Percentiles rank a stretch among this genome's conserved stretches.
Conservation (phyloP, 2,797 vertebrate genomes). For the Xiphophorus birchmanni region DNA sequence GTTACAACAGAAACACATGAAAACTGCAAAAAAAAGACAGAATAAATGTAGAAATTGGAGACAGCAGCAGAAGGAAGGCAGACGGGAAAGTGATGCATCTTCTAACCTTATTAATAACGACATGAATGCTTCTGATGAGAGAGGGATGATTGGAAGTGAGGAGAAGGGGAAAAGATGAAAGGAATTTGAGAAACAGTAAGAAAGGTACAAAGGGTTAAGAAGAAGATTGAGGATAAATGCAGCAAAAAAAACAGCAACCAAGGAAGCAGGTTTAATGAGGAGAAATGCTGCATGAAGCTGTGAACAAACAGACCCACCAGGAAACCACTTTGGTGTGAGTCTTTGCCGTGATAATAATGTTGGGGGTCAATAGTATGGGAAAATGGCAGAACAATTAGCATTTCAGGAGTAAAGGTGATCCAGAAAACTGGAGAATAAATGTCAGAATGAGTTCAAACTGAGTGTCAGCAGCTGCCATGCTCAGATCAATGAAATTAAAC, state of each 20-base stretch:
- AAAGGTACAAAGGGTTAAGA: slow-evolving; percentile 23
- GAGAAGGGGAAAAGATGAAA: slow-evolving; percentile 30
- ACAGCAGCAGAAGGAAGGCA: slow-evolving; percentile 1
- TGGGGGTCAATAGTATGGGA: slow-evolving; percentile 39
- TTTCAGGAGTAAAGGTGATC: slow-evolving; percentile 52
- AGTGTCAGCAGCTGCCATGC: neutral
- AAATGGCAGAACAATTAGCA: slow-evolving; percentile 60
- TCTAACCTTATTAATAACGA: slow-evolving; percentile 56
- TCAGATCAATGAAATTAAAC: neutral
- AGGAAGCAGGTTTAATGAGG: slow-evolving; percentile 33
- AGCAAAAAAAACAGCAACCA: slow-evolving; percentile 23
- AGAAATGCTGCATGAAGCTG: slow-evolving; percentile 17
- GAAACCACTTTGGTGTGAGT: slow-evolving; percentile 25
- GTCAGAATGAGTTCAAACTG: neutral
- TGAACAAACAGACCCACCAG: neutral
- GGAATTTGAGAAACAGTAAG: slow-evolving; percentile 16
- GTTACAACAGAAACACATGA: slow-evolving; percentile 36
- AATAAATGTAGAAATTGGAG: slow-evolving; percentile 13
- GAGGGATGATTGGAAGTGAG: slow-evolving; percentile 5
- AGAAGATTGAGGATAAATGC: slow-evolving; percentile 25
- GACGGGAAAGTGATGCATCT: slow-evolving; percentile 12
- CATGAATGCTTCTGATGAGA: slow-evolving; percentile 31
- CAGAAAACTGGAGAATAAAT: slow-evolving; percentile 10
- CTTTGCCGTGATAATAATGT: slow-evolving; percentile 26
- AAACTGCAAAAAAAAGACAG: slow-evolving; percentile 23